Evolutionary conservation across 2,888 invertebrate genomes (phyloP), one percentile per base, ranked within the genome.

Genomic region (Pollenia angustigena): DNA sequence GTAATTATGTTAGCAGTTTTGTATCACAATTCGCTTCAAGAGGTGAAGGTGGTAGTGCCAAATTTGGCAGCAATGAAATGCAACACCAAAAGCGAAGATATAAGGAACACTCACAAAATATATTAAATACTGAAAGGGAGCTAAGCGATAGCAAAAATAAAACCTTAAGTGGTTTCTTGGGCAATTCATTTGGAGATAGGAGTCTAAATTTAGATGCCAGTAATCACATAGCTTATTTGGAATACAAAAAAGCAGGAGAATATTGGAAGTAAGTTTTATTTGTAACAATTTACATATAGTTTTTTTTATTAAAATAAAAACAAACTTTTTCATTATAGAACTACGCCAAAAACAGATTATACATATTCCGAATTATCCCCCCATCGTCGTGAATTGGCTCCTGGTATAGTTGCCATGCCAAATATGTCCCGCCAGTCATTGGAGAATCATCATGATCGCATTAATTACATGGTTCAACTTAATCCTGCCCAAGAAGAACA

Each of bases 271-370:
- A 90, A 95, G 97, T 95, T 88, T 54, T 64, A 42, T 62, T 44
- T 58, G 7, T 14, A 32, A 32, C 32, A 6, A 32, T 32, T 1
- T 32, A 3, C 23, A 56, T 11, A 23, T 56, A 23, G n/a, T 10
- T 8, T 58, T 32, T 58, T 7, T 32, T 11, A 12, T 23, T 56
- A 8, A 14, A 14, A 14, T 8, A 32, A 23, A 40, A 12, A 32
- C 1, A 2, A 23, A 42, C 8, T 54, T 72, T 54, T 72, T 58
- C 88, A 89, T 88, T 80, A 46, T 88, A 98, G 98, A 93, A 96
- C 96, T 93, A 97, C 96, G 92, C 97, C 97, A 7, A 98, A 98
- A 94, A 98, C 98, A 85, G 98, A 98, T 93, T 98, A 97, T 94
- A 97, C 97, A 10, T 98, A 98, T 93, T 97, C 97, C 2, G 95